These are phyloP conservation scores for Simalia tracyae DNA, from an alignment of 2,797 vertebrate genomes.

Conservation along the genomic window DNA sequence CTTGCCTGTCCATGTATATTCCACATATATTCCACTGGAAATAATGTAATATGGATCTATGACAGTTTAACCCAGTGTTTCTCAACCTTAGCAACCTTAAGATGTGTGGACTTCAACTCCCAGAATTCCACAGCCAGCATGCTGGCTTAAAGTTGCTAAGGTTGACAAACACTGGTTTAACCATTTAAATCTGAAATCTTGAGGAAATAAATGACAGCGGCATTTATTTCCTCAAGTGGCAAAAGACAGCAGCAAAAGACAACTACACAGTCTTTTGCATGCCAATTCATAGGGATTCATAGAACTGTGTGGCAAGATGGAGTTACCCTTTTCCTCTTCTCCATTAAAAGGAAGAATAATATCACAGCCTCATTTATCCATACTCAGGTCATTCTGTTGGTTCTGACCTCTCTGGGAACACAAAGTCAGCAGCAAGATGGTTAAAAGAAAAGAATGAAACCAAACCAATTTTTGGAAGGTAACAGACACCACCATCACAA, in stretches of 20 bases:
- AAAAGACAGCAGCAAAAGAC: not conserved
- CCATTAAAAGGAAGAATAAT: slow-evolving; percentile 2
- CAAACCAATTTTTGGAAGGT: not conserved
- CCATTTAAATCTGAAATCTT: not conserved
- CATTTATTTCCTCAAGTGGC: too few relatives aligned
- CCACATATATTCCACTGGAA: not conserved
- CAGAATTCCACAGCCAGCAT: too few relatives aligned
- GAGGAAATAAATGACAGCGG: not conserved
- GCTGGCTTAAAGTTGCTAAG: too few relatives aligned
- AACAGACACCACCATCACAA: not conserved
- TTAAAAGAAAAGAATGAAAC: not conserved
- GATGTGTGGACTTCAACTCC: too few relatives aligned
- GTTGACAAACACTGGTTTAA: not conserved
- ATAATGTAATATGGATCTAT: not conserved
- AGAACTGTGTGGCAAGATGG: not conserved
- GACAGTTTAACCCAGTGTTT: not conserved
- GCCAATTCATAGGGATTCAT: not conserved
- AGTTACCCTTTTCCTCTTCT: not conserved
- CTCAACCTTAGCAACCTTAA: too few relatives aligned
- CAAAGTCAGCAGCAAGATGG: not conserved
- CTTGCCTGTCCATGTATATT: not conserved
- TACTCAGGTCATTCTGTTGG: not conserved
- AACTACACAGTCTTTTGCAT: not conserved
- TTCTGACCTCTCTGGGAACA: not conserved
- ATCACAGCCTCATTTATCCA: not conserved